Conservation (phyloP, 2,888 invertebrate genomes). For the Zaprionus obscuricornis region DNA sequence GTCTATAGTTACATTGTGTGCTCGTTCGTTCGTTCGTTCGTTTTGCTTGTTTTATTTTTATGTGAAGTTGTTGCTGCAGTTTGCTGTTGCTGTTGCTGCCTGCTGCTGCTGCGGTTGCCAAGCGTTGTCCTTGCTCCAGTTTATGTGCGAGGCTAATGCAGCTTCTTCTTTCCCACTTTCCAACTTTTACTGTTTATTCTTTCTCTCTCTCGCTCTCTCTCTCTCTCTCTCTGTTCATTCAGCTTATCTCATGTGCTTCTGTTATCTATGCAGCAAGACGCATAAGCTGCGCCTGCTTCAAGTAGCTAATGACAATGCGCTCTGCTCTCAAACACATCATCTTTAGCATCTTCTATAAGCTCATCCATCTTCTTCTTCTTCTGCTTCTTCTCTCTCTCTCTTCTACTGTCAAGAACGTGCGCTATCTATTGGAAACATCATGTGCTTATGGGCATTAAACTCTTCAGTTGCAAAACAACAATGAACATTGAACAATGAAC, state of each 20-base stretch:
- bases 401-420: conserved; percentile 39
- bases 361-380: conserved; percentile 8
- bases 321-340: conserved; percentile 37
- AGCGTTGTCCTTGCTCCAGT: conserved; percentile 70
- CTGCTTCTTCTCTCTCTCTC: not conserved
- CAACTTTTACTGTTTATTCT: not conserved
- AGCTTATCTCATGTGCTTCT: conserved; percentile 52
- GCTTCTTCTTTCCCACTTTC: conserved; percentile 23
- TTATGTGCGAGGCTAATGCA: conserved; percentile 41
- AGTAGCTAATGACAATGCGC: conserved; percentile 62
- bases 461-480: conserved; percentile 51
- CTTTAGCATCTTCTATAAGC: conserved; percentile 1
- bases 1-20: conserved; percentile 21
- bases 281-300: conserved; percentile 36
- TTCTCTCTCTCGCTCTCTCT: not conserved
- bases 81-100: conserved; percentile 12
- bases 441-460: conserved; percentile 48
- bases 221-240: not conserved
- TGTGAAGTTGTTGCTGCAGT: conserved; percentile 61
- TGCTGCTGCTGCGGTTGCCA: conserved; percentile 17
- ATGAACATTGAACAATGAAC: no score
- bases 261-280: conserved; percentile 62
- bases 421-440: conserved; percentile 46
- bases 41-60: conserved; percentile 36
- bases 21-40: conserved; percentile 24